Evolutionary conservation across 2,888 invertebrate species (phyloP).

Genomic region (Eurytoma adleriae): DNA sequence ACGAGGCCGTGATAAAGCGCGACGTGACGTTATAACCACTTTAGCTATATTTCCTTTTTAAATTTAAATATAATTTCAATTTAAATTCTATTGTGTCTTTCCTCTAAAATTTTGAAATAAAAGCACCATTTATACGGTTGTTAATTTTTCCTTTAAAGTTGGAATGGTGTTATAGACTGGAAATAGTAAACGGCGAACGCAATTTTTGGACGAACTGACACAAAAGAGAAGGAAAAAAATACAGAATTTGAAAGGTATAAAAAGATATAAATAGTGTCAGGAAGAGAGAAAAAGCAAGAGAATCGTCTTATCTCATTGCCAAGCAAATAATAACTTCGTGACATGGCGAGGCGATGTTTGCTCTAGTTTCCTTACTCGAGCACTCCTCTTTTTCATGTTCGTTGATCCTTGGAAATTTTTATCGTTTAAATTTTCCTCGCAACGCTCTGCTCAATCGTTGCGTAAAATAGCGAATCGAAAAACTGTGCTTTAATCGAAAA

Average conservation of each 20-base stretch:
- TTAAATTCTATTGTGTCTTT: too few species aligned
- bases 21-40: too few species aligned
- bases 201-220: too few species aligned
- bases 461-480: slow-evolving; percentile 15
- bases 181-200: too few species aligned
- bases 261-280: slow-evolving; percentile 16
- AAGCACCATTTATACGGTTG: too few species aligned
- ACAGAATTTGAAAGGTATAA: slow-evolving; percentile 1
- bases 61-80: too few species aligned
- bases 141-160: too few species aligned
- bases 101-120: too few species aligned
- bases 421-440: slow-evolving; percentile 7
- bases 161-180: too few species aligned
- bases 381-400: slow-evolving; percentile 66
- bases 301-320: slow-evolving; percentile 68
- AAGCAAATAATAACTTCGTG: slow-evolving; percentile 70
- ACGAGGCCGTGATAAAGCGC: too few species aligned
- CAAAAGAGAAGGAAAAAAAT: slow-evolving; percentile 2
- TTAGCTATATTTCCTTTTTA: too few species aligned
- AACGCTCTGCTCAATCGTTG: not conserved
- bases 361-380: slow-evolving; percentile 71
- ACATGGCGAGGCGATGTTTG: slow-evolving; percentile 70
- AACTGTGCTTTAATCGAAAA: not conserved
- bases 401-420: slow-evolving; percentile 60
- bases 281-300: slow-evolving; percentile 60